Evolutionary conservation across 2,113 vertebrate genomes (phyloP).

Genomic region (Entomyzon cyanotis): DNA sequence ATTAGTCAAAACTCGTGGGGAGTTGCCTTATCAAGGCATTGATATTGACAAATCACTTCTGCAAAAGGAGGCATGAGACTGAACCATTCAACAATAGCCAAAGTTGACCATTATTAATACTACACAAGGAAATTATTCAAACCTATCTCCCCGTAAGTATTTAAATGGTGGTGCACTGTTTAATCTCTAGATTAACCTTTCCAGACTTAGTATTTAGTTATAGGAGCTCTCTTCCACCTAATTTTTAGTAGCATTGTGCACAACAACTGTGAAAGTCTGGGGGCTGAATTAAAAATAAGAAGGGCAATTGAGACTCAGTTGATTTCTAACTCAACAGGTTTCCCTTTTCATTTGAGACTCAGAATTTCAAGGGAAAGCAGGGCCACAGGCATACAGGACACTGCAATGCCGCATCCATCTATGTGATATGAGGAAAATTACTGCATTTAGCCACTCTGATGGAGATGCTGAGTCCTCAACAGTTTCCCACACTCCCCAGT

Average conservation of each 20-base stretch:
- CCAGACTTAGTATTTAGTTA: neutral
- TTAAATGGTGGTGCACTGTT: neutral
- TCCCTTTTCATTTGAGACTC: neutral
- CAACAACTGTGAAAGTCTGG: neutral
- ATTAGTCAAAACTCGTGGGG: neutral
- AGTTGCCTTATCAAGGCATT: neutral
- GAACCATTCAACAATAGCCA: neutral
- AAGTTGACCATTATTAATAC: neutral
- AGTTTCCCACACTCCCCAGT: neutral
- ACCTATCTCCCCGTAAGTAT: neutral
- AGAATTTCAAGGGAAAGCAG: neutral
- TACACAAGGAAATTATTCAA: neutral
- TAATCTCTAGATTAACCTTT: neutral
- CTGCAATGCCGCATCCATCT: neutral
- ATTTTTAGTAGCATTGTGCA: neutral
- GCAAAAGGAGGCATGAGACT: neutral
- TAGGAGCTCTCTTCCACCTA: neutral
- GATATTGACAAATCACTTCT: neutral
- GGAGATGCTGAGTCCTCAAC: neutral
- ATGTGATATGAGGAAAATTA: fast-evolving
- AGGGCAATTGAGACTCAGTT: neutral
- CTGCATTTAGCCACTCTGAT: neutral
- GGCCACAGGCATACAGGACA: neutral
- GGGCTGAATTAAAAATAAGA: neutral
- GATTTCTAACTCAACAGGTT: neutral